These are phyloP conservation scores for Lophochroa leadbeateri DNA, from an alignment of 2,113 vertebrate genomes.

Conservation along the genomic window DNA sequence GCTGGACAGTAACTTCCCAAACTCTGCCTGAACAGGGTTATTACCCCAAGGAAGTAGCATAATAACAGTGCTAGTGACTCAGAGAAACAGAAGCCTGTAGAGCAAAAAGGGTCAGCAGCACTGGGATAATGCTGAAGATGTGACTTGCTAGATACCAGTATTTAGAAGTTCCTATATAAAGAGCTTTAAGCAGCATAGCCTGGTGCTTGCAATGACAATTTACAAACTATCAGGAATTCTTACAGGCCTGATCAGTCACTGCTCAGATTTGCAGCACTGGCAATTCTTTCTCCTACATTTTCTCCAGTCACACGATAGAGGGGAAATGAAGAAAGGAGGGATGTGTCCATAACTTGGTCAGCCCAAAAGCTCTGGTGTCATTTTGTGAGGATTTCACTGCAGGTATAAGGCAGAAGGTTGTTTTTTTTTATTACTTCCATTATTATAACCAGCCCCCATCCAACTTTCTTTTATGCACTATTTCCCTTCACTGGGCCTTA, in stretches of 20 bases:
- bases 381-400: conserved; percentile 19
- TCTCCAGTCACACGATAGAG: not conserved
- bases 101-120: not conserved
- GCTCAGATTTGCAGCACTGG: not conserved
- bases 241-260: not conserved
- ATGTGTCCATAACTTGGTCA: not conserved
- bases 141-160: not conserved
- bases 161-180: not conserved
- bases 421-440: not conserved
- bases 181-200: not conserved
- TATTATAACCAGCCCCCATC: not conserved
- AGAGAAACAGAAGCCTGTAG: not conserved
- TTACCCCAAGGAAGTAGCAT: not conserved
- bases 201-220: not conserved
- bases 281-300: not conserved
- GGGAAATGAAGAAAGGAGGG: not conserved
- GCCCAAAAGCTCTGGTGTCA: not conserved
- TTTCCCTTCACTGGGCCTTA: conserved; percentile 1
- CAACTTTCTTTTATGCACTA: not conserved
- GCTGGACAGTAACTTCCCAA: not conserved
- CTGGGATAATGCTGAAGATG: not conserved
- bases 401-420: not conserved
- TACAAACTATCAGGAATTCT: not conserved
- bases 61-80: not conserved
- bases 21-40: not conserved